A percentile compares a stretch with the other conserved stretches of the same genome.
Evolutionary conservation across 2,888 invertebrate species (phyloP).

Genomic region (Macrophya alboannulata): DNA sequence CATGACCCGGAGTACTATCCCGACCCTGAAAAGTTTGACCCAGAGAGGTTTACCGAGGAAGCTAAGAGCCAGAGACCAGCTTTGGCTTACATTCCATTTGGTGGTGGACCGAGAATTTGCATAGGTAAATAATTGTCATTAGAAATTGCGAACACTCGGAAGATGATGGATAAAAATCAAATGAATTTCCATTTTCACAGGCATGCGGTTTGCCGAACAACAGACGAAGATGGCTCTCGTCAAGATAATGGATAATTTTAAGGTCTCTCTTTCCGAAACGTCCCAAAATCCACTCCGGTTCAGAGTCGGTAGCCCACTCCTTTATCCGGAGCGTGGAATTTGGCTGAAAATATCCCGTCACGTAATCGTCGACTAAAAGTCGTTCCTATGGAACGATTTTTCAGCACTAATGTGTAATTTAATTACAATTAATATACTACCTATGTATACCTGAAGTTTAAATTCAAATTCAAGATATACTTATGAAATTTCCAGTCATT

Average conservation of each 20-base stretch:
- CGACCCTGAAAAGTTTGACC: constrained; percentile 79
- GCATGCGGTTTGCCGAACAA: constrained; percentile 46
- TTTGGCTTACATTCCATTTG: constrained; percentile 49
- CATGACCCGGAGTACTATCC: constrained; percentile 77
- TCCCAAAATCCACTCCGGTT: constrained; percentile 6
- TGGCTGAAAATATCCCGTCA: constrained; percentile 22
- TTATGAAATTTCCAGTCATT: too few relatives aligned
- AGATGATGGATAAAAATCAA: background rate
- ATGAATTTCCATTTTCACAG: constrained; percentile 12
- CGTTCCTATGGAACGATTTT: background rate
- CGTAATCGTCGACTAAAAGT: background rate
- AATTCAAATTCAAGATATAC: too few relatives aligned
- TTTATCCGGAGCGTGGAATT: constrained; percentile 9
- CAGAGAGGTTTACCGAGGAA: constrained; percentile 79
- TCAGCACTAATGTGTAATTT: background rate
- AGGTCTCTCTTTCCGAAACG: constrained; percentile 55
- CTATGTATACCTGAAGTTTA: too few relatives aligned
- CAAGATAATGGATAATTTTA: constrained; percentile 65
- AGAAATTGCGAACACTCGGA: background rate
- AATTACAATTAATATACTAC: background rate
- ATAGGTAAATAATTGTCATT: constrained; percentile 47
- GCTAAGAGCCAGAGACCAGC: constrained; percentile 72
- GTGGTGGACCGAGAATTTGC: constrained; percentile 20
- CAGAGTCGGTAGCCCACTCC: background rate
- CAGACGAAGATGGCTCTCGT: constrained; percentile 66